Evolutionary conservation across 2,113 vertebrate genomes (phyloP).

Genomic region (Cheilinus undulatus): DNA sequence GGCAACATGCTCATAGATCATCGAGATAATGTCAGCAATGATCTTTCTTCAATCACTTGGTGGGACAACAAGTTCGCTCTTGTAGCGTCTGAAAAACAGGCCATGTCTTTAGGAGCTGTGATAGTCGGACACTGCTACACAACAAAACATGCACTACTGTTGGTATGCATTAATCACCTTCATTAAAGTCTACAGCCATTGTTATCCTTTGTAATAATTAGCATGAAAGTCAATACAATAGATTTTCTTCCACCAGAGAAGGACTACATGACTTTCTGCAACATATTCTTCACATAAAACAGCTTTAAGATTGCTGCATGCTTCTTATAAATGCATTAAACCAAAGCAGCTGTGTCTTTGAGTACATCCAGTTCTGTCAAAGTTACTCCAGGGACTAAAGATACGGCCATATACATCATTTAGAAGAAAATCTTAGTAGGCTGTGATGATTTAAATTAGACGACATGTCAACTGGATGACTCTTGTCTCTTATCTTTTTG

Average conservation of each 20-base stretch:
- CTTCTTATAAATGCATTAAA: not conserved
- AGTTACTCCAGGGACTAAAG: not conserved
- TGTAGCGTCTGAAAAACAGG: conserved; percentile 22
- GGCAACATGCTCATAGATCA: conserved; percentile 58
- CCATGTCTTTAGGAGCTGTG: no score
- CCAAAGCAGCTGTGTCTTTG: not conserved
- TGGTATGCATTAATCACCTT: conserved; percentile 1
- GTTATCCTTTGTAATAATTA: conserved; percentile 6
- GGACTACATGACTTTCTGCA: not conserved
- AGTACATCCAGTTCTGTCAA: not conserved
- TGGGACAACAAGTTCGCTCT: conserved; percentile 21
- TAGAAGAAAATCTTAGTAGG: no score
- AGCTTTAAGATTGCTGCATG: not conserved
- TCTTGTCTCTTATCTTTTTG: conserved; percentile 2
- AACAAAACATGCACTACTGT: not conserved
- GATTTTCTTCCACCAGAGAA: conserved; percentile 6
- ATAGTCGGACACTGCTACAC: conserved; percentile 1
- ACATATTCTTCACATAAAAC: conserved; percentile 2
- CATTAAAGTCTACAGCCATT: conserved; percentile 3
- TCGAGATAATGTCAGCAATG: conserved; percentile 50
- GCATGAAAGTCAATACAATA: not conserved
- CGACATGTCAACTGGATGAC: not conserved
- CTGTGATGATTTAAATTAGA: conserved; percentile 22
- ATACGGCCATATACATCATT: not conserved
- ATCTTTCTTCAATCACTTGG: conserved; percentile 48